These are phyloP conservation scores for Tragelaphus scriptus DNA, from an alignment of 2,113 vertebrate species.

Conservation along the genomic window DNA sequence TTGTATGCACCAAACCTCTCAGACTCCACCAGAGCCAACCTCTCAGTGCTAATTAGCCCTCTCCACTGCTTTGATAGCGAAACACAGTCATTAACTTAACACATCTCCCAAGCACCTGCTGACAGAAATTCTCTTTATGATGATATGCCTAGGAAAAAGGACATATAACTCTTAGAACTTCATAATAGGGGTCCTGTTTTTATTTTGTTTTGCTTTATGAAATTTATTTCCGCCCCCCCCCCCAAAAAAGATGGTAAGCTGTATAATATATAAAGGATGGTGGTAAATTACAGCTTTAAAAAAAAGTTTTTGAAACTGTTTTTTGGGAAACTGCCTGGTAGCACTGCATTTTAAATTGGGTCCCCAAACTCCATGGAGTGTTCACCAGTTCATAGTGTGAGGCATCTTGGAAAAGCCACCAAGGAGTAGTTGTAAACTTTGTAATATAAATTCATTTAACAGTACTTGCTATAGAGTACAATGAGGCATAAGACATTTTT, in stretches of 20 bases:
- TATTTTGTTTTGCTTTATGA: neutral
- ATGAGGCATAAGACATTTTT: neutral
- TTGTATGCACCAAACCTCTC: neutral
- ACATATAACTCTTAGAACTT: neutral
- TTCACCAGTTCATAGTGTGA: neutral
- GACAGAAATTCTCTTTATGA: neutral
- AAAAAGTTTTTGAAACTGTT: neutral
- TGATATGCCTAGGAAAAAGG: neutral
- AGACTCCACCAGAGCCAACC: neutral
- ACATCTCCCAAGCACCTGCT: neutral
- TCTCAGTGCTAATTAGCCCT: neutral
- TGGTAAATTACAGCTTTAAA: neutral
- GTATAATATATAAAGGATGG: neutral
- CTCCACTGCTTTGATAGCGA: neutral
- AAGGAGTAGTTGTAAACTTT: neutral
- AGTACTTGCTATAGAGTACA: neutral
- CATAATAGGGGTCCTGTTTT: neutral
- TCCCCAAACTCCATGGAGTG: neutral
- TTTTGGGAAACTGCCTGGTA: neutral
- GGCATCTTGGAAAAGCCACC: neutral
- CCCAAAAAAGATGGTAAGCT: neutral
- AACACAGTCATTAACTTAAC: neutral
- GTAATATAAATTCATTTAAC: neutral
- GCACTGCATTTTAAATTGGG: neutral
- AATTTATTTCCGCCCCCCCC: neutral